Conservation (phyloP, 1,140 invertebrate species). For the Meloidogyne chitwoodi region DNA sequence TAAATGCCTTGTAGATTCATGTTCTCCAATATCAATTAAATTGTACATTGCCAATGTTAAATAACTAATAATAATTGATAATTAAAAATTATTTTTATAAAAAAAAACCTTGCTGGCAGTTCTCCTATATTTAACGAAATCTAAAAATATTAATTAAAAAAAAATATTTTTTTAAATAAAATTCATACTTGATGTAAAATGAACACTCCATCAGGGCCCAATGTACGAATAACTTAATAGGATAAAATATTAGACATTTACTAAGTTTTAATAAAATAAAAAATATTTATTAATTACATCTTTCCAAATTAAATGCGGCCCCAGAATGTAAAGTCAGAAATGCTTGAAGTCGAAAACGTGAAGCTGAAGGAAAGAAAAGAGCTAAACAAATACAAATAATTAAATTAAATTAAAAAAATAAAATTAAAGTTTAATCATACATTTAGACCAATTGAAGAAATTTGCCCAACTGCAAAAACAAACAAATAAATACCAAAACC, state of each 20-base stretch:
- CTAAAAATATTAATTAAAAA: constrained; percentile 2
- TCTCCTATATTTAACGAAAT: constrained; percentile 57
- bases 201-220: constrained; percentile 54
- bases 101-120: constrained; percentile 52
- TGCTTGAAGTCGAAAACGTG: constrained; percentile 23
- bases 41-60: constrained; percentile 55
- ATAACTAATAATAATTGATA: constrained; percentile 45
- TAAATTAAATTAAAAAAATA: constrained; percentile 7
- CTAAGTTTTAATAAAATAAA: not conserved
- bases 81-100: constrained; percentile 6
- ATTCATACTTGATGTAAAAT: constrained; percentile 43
- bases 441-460: constrained; percentile 42
- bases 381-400: constrained; percentile 5
- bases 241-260: not conserved
- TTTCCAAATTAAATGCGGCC: constrained; percentile 36
- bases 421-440: constrained; percentile 2
- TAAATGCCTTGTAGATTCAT: constrained; percentile 26
- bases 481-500: constrained; percentile 62
- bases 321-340: constrained; percentile 38
- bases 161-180: not conserved
- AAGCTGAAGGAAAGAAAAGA: constrained; percentile 29
- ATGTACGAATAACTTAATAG: constrained; percentile 36
- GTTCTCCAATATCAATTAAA: constrained; percentile 39
- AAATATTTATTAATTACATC: constrained; percentile 24
- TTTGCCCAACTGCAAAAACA: constrained; percentile 48